A percentile compares a stretch with the other conserved stretches of the same genome.
These are phyloP conservation scores for Chrysaora quinquecirrha DNA, from an alignment of 30 jellyfish, hydroid and myxozoan genomes.

Conservation along the genomic window DNA sequence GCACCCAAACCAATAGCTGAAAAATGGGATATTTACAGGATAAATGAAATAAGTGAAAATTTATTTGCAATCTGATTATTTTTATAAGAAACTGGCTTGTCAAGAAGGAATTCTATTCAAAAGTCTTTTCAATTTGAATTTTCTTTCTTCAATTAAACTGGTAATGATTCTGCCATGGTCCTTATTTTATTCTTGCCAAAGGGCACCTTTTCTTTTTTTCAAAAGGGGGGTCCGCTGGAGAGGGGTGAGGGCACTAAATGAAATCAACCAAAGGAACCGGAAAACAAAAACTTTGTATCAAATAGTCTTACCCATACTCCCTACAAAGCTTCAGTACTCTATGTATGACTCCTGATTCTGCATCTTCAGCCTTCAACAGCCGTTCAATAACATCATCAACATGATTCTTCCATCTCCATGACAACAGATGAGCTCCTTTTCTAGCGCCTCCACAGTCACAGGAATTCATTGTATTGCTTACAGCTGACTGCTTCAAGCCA, in stretches of 20 bases:
- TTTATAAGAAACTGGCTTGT: too few species aligned
- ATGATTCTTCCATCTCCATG: conserved; percentile 40
- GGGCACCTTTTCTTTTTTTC: too few species aligned
- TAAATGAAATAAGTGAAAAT: too few species aligned
- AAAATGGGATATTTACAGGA: neutral
- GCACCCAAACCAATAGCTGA: conserved; percentile 70
- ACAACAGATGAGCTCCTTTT: conserved; percentile 60
- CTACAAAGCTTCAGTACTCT: conserved; percentile 48
- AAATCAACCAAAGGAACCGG: too few species aligned
- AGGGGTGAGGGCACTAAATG: too few species aligned
- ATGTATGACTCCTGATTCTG: conserved; percentile 22
- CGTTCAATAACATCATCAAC: conserved; percentile 42
- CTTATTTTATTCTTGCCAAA: neutral
- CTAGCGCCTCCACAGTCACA: conserved; percentile 71
- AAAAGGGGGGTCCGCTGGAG: too few species aligned
- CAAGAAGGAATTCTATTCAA: too few species aligned
- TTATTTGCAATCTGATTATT: too few species aligned
- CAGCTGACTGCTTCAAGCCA: conserved; percentile 25
- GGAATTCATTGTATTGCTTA: conserved; percentile 19
- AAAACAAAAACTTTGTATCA: too few species aligned
- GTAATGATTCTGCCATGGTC: neutral
- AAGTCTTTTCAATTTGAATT: neutral
- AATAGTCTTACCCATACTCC: conserved; percentile 52
- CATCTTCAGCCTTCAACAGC: conserved; percentile 27
- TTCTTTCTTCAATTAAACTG: too few species aligned